Evolutionary conservation across 2,113 vertebrate genomes (phyloP).

Genomic region (Brienomyrus brachyistius): DNA sequence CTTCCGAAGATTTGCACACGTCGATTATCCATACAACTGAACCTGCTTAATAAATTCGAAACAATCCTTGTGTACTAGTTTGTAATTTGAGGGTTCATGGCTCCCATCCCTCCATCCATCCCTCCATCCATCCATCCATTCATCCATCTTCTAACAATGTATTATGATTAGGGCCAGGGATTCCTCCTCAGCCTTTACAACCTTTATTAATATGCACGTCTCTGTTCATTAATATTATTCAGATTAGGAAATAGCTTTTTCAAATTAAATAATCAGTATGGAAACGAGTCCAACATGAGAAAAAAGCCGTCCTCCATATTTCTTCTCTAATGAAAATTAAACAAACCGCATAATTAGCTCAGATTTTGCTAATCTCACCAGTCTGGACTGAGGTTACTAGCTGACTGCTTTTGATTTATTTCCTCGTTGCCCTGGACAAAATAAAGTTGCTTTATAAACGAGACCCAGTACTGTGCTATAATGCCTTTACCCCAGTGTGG

Average conservation of each 20-base stretch:
- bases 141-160: neutral
- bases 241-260: slow-evolving; percentile 37
- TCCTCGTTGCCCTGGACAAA: neutral
- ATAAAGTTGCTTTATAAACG: neutral
- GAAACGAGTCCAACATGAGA: slow-evolving; percentile 24
- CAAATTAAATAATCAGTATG: slow-evolving; percentile 47
- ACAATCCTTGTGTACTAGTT: neutral
- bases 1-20: neutral
- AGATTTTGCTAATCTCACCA: slow-evolving; percentile 27
- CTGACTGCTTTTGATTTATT: neutral
- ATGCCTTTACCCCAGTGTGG: neutral
- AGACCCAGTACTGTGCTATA: neutral
- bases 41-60: neutral
- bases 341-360: slow-evolving; percentile 30
- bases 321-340: slow-evolving; percentile 52
- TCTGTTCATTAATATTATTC: slow-evolving; percentile 23
- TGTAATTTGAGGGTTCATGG: neutral
- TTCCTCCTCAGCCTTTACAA: neutral
- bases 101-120: neutral
- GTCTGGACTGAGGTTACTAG: neutral
- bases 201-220: slow-evolving; percentile 23
- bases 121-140: neutral
- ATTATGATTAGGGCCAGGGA: neutral
- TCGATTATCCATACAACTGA: neutral
- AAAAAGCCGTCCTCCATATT: slow-evolving; percentile 25